Evolutionary conservation across 2,113 vertebrate species (phyloP).

Genomic region (Sterna hirundo): DNA sequence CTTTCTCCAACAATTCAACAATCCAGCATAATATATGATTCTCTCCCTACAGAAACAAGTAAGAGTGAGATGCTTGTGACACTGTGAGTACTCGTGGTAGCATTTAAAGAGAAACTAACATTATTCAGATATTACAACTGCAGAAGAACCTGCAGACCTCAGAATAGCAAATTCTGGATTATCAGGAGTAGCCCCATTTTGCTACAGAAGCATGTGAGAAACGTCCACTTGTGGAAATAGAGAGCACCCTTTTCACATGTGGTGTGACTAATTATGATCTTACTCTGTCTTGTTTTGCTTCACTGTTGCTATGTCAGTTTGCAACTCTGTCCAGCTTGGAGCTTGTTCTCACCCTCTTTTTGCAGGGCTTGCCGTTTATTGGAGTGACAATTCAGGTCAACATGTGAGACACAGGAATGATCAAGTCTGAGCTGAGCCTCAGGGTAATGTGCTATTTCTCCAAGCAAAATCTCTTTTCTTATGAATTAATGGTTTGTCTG

Average conservation of each 20-base stretch:
- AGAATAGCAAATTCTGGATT: background rate
- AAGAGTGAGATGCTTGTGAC: background rate
- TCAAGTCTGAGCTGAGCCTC: constrained; percentile 15
- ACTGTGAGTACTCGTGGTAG: background rate
- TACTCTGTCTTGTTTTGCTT: background rate
- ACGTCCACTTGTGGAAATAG: background rate
- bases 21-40: background rate
- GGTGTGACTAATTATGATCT: background rate
- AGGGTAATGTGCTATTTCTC: constrained; percentile 35
- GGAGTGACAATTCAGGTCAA: background rate
- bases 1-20: background rate
- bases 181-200: background rate
- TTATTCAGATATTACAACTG: background rate
- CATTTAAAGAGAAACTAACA: background rate
- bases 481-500: constrained; percentile 56
- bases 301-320: background rate
- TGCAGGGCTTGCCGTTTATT: background rate
- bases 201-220: background rate
- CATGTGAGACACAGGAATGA: background rate
- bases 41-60: background rate
- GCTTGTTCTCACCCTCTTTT: background rate
- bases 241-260: background rate
- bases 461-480: constrained; percentile 47
- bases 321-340: background rate
- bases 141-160: background rate